These are phyloP conservation scores for Lysiphlebus fabarum DNA, from an alignment of 1,140 invertebrate species.

Conservation along the genomic window DNA sequence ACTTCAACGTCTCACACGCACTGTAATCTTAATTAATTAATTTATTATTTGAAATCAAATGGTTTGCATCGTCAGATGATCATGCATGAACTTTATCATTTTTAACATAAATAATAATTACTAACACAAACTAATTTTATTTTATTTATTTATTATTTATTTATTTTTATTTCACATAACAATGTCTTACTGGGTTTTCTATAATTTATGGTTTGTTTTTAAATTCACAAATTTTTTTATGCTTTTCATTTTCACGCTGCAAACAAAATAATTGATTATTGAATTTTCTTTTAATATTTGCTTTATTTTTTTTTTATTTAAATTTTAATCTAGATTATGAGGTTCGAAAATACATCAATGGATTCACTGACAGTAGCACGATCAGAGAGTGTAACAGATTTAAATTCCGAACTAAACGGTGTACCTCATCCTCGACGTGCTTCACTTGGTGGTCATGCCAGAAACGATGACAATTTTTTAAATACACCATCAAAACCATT, in stretches of 20 bases:
- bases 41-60: slow-evolving; percentile 17
- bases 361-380: slow-evolving; percentile 71
- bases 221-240: too few species aligned
- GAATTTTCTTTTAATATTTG: too few species aligned
- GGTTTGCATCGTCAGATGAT: slow-evolving; percentile 19
- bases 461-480: slow-evolving; percentile 56
- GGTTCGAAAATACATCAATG: slow-evolving; percentile 68
- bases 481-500: slow-evolving; percentile 68
- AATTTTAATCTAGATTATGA: slow-evolving; percentile 64
- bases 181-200: too few species aligned
- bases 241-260: too few species aligned
- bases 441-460: slow-evolving; percentile 49
- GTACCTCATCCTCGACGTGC: slow-evolving; percentile 42
- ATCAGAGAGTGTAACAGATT: slow-evolving; percentile 79
- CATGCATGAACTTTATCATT: slow-evolving; percentile 17
- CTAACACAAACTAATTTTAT: too few species aligned
- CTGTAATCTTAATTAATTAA: slow-evolving; percentile 42
- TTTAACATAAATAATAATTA: background rate
- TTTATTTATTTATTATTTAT: slow-evolving; percentile 17
- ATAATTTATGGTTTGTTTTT: too few species aligned
- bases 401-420: slow-evolving; percentile 57
- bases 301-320: background rate
- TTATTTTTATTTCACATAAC: too few species aligned
- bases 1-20: slow-evolving; percentile 40
- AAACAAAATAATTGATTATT: background rate